These are phyloP conservation scores for Pagrus major DNA, from an alignment of 2,113 vertebrate species.

Conservation along the genomic window DNA sequence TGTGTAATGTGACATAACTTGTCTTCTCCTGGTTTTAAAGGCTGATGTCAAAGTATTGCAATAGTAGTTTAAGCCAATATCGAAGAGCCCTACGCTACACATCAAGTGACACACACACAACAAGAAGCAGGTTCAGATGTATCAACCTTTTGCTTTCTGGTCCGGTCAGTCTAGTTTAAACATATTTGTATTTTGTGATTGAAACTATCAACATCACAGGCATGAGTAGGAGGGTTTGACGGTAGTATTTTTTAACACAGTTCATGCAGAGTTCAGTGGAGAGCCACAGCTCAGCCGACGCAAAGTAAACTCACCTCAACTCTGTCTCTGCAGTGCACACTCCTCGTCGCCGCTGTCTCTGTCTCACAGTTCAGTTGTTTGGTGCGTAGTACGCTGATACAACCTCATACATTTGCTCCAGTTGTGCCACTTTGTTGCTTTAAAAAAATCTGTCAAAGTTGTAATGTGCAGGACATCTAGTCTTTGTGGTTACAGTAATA, in stretches of 20 bases:
- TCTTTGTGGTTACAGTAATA: too few relatives aligned
- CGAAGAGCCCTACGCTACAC: neutral
- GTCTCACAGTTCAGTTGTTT: too few relatives aligned
- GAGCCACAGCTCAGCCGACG: neutral
- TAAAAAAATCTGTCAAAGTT: too few relatives aligned
- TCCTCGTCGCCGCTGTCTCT: neutral
- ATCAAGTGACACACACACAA: neutral
- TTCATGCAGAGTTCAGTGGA: constrained; percentile 14
- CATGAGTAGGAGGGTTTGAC: neutral
- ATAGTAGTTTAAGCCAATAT: too few relatives aligned
- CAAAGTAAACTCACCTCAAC: neutral
- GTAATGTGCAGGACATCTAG: neutral
- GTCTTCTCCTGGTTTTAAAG: too few relatives aligned
- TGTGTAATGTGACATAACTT: too few relatives aligned
- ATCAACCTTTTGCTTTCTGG: neutral
- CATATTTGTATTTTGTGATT: neutral
- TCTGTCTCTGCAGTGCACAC: neutral
- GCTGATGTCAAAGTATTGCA: too few relatives aligned
- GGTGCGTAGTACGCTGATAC: too few relatives aligned
- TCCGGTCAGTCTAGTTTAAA: neutral
- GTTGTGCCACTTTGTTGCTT: too few relatives aligned
- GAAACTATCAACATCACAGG: neutral
- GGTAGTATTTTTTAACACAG: neutral
- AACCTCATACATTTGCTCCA: too few relatives aligned
- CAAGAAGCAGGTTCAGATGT: neutral